Evolutionary conservation across 1,140 invertebrate species (phyloP).

Genomic region (Neodiprion pinetum): DNA sequence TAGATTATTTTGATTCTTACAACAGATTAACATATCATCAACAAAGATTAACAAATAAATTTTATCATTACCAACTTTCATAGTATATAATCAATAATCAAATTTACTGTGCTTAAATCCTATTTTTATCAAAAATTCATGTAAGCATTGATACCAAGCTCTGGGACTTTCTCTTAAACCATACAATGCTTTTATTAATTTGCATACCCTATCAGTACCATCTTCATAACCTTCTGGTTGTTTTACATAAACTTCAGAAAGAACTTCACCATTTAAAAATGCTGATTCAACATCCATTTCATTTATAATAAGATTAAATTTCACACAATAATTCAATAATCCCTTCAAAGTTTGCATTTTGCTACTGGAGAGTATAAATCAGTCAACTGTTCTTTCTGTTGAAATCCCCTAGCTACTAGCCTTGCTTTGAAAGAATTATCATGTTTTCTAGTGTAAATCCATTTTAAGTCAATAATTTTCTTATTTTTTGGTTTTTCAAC

Average conservation of each 20-base stretch:
- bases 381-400: constrained; percentile 34
- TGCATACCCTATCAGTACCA: constrained; percentile 40
- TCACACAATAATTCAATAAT: constrained; percentile 41
- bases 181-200: constrained; percentile 36
- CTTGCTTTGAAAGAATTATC: constrained; percentile 27
- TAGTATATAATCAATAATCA: constrained; percentile 31
- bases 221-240: constrained; percentile 48
- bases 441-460: constrained; percentile 32
- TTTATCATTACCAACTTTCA: constrained; percentile 31
- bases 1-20: constrained; percentile 34
- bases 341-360: constrained; percentile 33
- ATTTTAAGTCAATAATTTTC: constrained; percentile 37
- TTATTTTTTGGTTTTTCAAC: constrained; percentile 38
- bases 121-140: constrained; percentile 30
- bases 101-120: constrained; percentile 23
- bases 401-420: constrained; percentile 28
- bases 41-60: constrained; percentile 35
- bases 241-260: constrained; percentile 54
- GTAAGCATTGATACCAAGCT: constrained; percentile 44
- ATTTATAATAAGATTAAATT: constrained; percentile 38
- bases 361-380: constrained; percentile 44
- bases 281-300: constrained; percentile 54
- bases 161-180: constrained; percentile 33
- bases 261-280: constrained; percentile 52
- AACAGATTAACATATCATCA: constrained; percentile 21